Evolutionary conservation across 2,113 vertebrate genomes (phyloP), one percentile per base, ranked within the genome.

Genomic region (Pelecanoides urinatrix): DNA sequence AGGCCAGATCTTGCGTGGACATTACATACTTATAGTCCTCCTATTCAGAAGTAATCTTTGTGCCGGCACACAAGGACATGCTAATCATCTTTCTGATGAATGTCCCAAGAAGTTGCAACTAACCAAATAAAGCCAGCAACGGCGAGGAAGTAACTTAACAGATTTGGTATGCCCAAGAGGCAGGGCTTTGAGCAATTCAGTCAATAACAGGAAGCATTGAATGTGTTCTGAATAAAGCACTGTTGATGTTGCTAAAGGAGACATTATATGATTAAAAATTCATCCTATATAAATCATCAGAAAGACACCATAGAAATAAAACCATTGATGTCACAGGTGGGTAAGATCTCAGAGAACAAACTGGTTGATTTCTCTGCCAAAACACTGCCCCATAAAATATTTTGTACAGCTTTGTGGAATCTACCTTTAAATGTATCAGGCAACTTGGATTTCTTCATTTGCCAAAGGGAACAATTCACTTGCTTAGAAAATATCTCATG

Each of bases 61-160:
- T 71, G 68, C 86, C 2, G 1, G 45, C 80, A 65, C 80, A 71
- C 63, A 34, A 91, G 85, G 84, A 89, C 90, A 10, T 26, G 74
- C 50, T 90, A 78, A 19, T 96, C 87, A 59, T 84, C n/a, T 89
- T 79, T 89, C 62, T 96, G 94, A 95, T 90, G 88, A 91, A 86
- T 70, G 71, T 74, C 87, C 78, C 82, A 89, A 88, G 92, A 94
- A 92, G 49, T 78, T 86, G 53, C 4, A 11, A 83, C 55, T 45
- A 62, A 52, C 83, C 77, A 85, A 91, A 93, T 70, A 95, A 93
- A 96, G 76, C n/a, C 71, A 91, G 13, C 62, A 85, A 93, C 82
- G 87, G 75, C 3, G 9, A 88, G 74, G 73, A 83, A 86, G 66
- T 74, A 13, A 19, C 62, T 84, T 67, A 65, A 84, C 59, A 55